Evolutionary conservation across 2,113 vertebrate genomes (phyloP).

Genomic region (Sceloporus undulatus): DNA sequence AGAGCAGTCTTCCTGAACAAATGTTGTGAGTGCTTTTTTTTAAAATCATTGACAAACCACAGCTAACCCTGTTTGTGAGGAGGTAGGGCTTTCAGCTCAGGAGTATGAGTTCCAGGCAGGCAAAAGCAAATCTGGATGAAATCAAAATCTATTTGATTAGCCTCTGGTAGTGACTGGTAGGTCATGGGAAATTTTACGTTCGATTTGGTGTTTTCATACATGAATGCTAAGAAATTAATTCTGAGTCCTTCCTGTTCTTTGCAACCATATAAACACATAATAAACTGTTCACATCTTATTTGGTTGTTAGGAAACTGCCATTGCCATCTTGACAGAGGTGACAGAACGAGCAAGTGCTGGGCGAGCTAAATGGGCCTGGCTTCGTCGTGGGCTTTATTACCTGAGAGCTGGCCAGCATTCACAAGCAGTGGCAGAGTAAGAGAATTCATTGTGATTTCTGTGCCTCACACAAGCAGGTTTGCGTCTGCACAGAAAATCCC

Average conservation of each 20-base stretch:
- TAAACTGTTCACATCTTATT: constrained; percentile 27
- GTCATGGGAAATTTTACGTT: background rate
- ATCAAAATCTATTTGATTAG: background rate
- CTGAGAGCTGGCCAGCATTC: constrained; percentile 87
- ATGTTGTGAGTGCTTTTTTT: background rate
- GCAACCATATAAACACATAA: constrained; percentile 9
- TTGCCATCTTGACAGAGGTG: constrained; percentile 87
- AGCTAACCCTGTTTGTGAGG: background rate
- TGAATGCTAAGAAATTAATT: background rate
- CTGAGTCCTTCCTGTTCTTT: background rate
- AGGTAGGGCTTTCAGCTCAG: background rate
- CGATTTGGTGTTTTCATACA: constrained; percentile 12
- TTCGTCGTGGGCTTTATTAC: constrained; percentile 91
- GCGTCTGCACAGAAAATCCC: too few species aligned
- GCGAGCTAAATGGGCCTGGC: constrained; percentile 96
- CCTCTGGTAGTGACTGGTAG: background rate
- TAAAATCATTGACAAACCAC: background rate
- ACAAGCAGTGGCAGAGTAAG: constrained; percentile 92
- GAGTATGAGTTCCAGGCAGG: background rate
- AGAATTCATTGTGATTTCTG: background rate
- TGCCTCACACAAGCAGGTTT: too few species aligned
- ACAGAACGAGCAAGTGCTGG: constrained; percentile 88
- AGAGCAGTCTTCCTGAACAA: background rate
- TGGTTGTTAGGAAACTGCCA: constrained; percentile 84
- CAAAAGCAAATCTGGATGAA: background rate